A percentile compares a stretch with the other conserved stretches of the same genome.
phyloP scores from a whole-genome alignment of 2,113 vertebrate genomes.

The Stegastes partitus region DNA sequence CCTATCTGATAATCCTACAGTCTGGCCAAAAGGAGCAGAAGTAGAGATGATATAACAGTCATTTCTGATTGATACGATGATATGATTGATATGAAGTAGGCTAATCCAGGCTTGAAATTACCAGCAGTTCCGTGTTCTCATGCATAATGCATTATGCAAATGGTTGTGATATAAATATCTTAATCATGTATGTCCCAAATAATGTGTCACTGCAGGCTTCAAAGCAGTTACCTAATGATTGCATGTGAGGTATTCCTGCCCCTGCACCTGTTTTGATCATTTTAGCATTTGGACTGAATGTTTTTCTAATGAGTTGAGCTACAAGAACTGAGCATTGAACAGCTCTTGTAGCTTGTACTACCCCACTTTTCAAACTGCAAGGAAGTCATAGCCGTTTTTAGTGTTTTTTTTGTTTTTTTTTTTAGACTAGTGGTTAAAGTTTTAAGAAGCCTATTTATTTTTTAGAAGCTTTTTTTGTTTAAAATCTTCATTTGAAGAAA shows the following conservation, averaged over 20 bases:
- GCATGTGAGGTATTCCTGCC: conserved; percentile 3
- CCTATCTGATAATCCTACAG: conserved; percentile 11
- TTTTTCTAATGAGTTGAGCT: conserved; percentile 17
- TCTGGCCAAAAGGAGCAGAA: conserved; percentile 24
- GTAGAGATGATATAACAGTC: conserved; percentile 32
- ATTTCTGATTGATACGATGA: conserved; percentile 36
- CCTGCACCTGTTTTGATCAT: conserved; percentile 44
- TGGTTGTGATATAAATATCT: conserved; percentile 53
- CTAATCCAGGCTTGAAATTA: conserved; percentile 65
- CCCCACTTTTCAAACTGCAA: neutral
- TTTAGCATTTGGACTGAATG: conserved; percentile 5
- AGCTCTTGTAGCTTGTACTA: neutral
- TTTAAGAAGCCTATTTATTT: neutral
- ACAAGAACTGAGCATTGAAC: neutral
- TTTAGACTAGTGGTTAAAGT: neutral
- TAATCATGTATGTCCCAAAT: conserved; percentile 66
- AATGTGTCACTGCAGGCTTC: conserved; percentile 52
- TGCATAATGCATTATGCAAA: conserved; percentile 67
- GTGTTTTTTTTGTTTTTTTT: neutral
- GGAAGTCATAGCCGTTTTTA: too few species aligned
- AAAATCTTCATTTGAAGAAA: neutral
- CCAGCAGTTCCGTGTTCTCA: conserved; percentile 38
- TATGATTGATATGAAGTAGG: conserved; percentile 65
- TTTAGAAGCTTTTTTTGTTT: neutral
- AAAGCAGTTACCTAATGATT: conserved; percentile 39